Percentiles rank a stretch among this genome's conserved stretches.
These are phyloP conservation scores for Botia kubotai DNA, from an alignment of 2,797 vertebrate species.

Conservation along the genomic window DNA sequence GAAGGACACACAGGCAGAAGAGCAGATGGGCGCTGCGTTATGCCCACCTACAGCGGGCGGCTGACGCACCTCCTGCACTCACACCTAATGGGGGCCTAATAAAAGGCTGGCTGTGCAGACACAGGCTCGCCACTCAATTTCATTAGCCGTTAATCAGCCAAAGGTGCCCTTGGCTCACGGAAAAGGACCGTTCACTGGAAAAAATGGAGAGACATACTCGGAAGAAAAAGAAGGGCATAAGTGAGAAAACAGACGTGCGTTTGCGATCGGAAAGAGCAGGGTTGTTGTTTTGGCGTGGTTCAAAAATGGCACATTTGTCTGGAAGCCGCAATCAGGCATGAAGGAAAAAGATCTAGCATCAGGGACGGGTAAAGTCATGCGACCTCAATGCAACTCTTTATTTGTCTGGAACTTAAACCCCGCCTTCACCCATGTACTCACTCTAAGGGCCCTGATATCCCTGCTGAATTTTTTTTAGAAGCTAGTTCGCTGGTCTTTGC, in stretches of 20 bases:
- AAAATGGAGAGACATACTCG: conserved; percentile 36
- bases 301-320: conserved; percentile 40
- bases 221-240: conserved; percentile 40
- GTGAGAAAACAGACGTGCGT: conserved; percentile 45
- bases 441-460: background rate
- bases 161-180: conserved; percentile 69
- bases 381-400: background rate
- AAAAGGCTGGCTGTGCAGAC: conserved; percentile 65
- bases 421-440: background rate
- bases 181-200: conserved; percentile 56
- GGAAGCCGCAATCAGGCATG: background rate
- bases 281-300: conserved; percentile 42
- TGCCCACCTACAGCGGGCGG: conserved; percentile 63
- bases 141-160: conserved; percentile 65
- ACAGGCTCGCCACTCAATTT: conserved; percentile 66
- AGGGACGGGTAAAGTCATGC: background rate
- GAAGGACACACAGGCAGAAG: conserved; percentile 69
- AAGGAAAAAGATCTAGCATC: conserved; percentile 15
- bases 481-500: background rate
- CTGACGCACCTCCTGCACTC: conserved; percentile 63
- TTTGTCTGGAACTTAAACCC: background rate
- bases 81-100: conserved; percentile 66
- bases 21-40: conserved; percentile 68
- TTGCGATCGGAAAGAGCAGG: conserved; percentile 25
- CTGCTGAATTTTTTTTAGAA: too few relatives aligned